These are phyloP conservation scores for Todiramphus chloris DNA, from an alignment of 2,113 vertebrate genomes.

Conservation along the genomic window DNA sequence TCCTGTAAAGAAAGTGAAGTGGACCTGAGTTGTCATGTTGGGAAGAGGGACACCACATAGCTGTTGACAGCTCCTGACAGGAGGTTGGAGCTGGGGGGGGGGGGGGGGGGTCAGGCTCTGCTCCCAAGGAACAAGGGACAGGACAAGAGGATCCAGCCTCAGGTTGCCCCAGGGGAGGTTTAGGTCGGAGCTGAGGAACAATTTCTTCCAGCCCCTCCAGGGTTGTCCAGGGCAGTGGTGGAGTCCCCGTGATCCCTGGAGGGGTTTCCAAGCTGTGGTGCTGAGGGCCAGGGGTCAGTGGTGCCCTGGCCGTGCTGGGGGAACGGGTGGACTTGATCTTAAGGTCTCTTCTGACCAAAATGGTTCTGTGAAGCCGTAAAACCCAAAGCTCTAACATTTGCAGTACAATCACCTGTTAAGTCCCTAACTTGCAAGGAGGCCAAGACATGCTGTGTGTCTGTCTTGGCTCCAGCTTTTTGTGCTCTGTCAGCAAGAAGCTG, in stretches of 20 bases:
- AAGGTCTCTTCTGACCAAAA: background rate
- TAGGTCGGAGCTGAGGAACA: background rate
- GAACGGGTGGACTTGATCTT: background rate
- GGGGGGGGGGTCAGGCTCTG: too few relatives aligned
- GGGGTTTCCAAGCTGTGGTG: background rate
- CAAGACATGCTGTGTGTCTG: background rate
- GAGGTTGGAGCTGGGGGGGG: too few relatives aligned
- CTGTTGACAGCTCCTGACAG: too few relatives aligned
- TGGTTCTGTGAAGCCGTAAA: background rate
- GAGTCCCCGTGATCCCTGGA: background rate
- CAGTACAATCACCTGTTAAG: background rate
- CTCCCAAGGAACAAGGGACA: too few relatives aligned
- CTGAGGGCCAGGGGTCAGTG: background rate
- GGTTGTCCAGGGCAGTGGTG: too few relatives aligned
- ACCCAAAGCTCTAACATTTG: background rate
- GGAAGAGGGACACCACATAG: background rate
- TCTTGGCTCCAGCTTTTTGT: background rate
- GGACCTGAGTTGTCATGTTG: background rate
- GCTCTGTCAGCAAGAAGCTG: background rate
- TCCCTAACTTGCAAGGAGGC: background rate
- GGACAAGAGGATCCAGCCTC: too few relatives aligned
- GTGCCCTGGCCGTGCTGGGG: background rate
- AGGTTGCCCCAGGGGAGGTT: background rate
- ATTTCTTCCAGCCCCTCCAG: background rate
- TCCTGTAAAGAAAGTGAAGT: background rate